Evolutionary conservation across 2,113 vertebrate genomes (phyloP).

Genomic region (Rhagologus leucostigma): DNA sequence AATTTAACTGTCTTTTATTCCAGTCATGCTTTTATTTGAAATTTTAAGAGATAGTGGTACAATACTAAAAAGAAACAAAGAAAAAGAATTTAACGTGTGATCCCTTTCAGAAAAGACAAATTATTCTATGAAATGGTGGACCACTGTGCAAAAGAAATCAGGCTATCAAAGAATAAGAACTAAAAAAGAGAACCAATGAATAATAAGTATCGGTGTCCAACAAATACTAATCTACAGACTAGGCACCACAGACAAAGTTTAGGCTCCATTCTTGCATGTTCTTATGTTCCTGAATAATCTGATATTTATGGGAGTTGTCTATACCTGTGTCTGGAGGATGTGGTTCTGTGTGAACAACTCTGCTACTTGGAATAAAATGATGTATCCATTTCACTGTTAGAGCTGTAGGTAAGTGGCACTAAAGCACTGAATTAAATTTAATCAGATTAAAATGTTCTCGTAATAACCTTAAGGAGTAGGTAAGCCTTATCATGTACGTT

Average conservation of each 20-base stretch:
- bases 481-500: not conserved
- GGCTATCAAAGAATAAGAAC: conserved; percentile 4
- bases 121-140: conserved; percentile 5
- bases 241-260: not conserved
- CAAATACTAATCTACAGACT: not conserved
- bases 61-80: conserved; percentile 41
- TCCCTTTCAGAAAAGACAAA: conserved; percentile 45
- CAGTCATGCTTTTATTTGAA: conserved; percentile 64
- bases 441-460: not conserved
- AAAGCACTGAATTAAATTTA: not conserved
- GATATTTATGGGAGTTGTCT: not conserved
- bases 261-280: not conserved
- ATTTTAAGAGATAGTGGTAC: conserved; percentile 58
- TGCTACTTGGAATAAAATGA: not conserved
- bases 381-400: not conserved
- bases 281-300: not conserved
- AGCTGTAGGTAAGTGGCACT: not conserved
- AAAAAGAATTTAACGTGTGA: not conserved
- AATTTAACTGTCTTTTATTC: conserved; percentile 65
- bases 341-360: not conserved
- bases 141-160: not conserved
- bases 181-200: conserved; percentile 10
- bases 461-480: not conserved
- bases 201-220: not conserved
- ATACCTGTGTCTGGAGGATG: not conserved